phyloP scores from a whole-genome alignment of 37 sponge, comb jelly and placozoan species.

The Ephydatia muelleri region DNA sequence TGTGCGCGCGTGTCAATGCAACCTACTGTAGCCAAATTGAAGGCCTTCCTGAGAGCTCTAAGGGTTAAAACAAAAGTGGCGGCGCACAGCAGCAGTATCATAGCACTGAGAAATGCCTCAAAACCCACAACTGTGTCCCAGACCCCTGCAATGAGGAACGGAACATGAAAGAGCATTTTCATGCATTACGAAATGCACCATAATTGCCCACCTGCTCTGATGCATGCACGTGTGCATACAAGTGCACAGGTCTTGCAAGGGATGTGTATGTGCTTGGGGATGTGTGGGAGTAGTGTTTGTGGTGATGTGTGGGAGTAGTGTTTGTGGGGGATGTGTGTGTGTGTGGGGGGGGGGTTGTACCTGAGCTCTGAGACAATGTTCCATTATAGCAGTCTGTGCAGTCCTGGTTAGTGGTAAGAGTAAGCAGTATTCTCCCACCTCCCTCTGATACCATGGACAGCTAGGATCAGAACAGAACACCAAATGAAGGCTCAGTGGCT shows the following conservation, averaged over 20 bases:
- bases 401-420: not conserved
- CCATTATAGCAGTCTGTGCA: not conserved
- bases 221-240: not conserved
- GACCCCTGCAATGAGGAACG: not conserved
- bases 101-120: constrained; percentile 23
- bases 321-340: not conserved
- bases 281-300: not conserved
- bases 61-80: constrained; percentile 32
- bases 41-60: constrained; percentile 16
- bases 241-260: not conserved
- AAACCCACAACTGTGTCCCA: not conserved
- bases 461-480: not conserved
- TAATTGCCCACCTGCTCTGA: too few species aligned
- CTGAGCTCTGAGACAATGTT: not conserved
- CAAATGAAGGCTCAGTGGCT: not conserved
- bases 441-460: not conserved
- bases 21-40: constrained; percentile 32
- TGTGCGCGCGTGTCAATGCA: too few species aligned
- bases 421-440: not conserved
- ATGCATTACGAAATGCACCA: too few species aligned
- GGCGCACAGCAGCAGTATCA: constrained; percentile 5
- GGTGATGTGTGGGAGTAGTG: not conserved
- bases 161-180: not conserved
- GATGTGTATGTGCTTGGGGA: not conserved
- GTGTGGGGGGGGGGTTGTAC: not conserved